A percentile compares a stretch with the other conserved stretches of the same genome.
These are phyloP conservation scores for Hemibagrus wyckioides DNA, from an alignment of 2,113 vertebrate genomes.

Conservation along the genomic window DNA sequence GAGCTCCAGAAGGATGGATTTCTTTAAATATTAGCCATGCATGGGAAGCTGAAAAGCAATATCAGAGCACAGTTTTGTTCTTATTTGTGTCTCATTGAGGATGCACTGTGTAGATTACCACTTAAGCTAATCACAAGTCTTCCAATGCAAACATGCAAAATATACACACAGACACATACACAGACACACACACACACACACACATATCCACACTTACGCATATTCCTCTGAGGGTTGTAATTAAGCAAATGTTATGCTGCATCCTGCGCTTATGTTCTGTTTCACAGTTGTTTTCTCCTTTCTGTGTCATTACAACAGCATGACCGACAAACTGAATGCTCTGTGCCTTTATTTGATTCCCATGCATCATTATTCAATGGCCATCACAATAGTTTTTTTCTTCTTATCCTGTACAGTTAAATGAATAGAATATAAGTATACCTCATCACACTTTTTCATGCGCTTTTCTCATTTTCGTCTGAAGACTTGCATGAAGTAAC, in stretches of 20 bases:
- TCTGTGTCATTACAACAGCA: not conserved
- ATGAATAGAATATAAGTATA: not conserved
- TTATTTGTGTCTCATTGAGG: constrained; percentile 29
- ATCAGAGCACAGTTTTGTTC: constrained; percentile 28
- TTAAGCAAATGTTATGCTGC: constrained; percentile 25
- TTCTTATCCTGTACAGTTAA: not conserved
- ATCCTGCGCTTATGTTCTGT: not conserved
- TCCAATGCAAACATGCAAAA: not conserved
- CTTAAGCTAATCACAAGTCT: not conserved
- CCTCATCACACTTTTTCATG: constrained; percentile 19
- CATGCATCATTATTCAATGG: not conserved
- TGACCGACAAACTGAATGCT: not conserved
- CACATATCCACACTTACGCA: not conserved
- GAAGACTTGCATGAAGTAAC: constrained; percentile 60
- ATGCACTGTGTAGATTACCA: constrained; percentile 25
- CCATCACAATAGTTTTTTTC: constrained; percentile 10
- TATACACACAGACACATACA: not conserved
- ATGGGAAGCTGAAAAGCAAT: constrained; percentile 38
- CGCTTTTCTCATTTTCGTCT: constrained; percentile 38
- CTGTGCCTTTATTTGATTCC: not conserved
- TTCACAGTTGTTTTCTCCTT: constrained; percentile 15
- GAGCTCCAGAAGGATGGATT: constrained; percentile 38
- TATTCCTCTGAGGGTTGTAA: constrained; percentile 31
- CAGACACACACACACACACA: not conserved
- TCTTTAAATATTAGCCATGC: constrained; percentile 51